phyloP scores from a whole-genome alignment of 2,113 vertebrate genomes.

The Gopherus flavomarginatus region DNA sequence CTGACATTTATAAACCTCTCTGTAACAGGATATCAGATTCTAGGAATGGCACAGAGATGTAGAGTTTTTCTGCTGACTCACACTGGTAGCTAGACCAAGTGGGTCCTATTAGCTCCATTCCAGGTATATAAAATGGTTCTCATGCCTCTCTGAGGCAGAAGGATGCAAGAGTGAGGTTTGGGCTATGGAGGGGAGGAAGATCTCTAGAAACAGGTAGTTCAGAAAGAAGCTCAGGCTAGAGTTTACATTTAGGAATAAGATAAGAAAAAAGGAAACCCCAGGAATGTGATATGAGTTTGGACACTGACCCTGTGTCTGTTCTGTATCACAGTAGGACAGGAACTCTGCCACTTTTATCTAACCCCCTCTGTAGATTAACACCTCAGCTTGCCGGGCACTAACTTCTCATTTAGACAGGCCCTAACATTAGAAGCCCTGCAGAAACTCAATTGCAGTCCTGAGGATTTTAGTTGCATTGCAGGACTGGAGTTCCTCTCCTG shows the following conservation, averaged over 20 bases:
- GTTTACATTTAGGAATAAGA: background rate
- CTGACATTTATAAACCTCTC: background rate
- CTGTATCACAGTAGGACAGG: background rate
- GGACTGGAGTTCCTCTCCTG: background rate
- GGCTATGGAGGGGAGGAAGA: background rate
- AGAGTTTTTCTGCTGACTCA: background rate
- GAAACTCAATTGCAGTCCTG: background rate
- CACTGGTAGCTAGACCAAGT: background rate
- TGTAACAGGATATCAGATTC: background rate
- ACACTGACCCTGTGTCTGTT: background rate
- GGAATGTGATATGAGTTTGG: background rate
- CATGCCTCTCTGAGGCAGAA: background rate
- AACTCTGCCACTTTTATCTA: background rate
- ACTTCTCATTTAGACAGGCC: background rate
- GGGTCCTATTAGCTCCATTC: accelerated
- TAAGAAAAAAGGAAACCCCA: background rate
- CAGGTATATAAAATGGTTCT: background rate
- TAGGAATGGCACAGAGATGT: background rate
- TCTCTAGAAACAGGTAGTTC: background rate
- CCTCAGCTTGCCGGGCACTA: background rate
- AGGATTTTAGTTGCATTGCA: background rate
- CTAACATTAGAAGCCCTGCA: background rate
- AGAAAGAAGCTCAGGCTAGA: slow-evolving; percentile 14
- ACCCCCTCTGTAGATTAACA: background rate
- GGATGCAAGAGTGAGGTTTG: background rate